Conservation (phyloP, 1,140 invertebrate genomes). For the Drosophila chauvacae region DNA sequence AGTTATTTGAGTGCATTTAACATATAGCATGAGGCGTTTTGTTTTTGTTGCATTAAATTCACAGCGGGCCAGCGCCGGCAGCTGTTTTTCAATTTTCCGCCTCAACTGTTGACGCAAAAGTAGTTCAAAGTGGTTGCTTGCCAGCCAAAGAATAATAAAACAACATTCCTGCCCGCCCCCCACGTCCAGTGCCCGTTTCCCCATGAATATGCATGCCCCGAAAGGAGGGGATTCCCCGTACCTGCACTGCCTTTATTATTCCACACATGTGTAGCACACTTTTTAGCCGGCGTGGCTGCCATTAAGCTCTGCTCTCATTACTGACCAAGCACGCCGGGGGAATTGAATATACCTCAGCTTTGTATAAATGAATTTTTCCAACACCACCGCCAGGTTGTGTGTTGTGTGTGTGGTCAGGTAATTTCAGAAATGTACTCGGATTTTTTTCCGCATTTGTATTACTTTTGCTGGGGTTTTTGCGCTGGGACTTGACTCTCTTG, state of each 20-base stretch:
- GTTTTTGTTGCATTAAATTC: constrained; percentile 31
- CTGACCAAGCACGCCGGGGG: constrained; percentile 45
- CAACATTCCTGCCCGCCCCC: constrained; percentile 9
- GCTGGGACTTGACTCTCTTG: constrained; percentile 65
- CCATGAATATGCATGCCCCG: constrained; percentile 64
- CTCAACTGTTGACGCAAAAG: constrained; percentile 64
- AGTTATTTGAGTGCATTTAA: constrained; percentile 2
- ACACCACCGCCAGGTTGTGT: neutral
- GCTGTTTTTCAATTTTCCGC: constrained; percentile 81
- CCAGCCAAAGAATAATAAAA: constrained; percentile 48
- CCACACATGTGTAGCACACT: constrained; percentile 34
- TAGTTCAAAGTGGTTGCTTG: constrained; percentile 61
- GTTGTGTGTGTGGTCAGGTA: constrained; percentile 60
- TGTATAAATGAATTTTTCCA: constrained; percentile 24
- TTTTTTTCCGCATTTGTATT: constrained; percentile 19
- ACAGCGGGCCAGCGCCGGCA: constrained; percentile 45
- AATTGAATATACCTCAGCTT: constrained; percentile 49
- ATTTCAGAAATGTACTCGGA: constrained; percentile 68
- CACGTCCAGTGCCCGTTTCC: constrained; percentile 13
- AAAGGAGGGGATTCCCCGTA: neutral
- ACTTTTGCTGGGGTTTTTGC: constrained; percentile 32
- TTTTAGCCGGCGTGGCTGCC: constrained; percentile 31
- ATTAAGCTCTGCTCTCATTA: constrained; percentile 45
- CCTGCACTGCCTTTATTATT: constrained; percentile 8
- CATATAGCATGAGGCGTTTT: constrained; percentile 7